phyloP scores from a whole-genome alignment of 2,888 invertebrate genomes.

The Cremastobaeus sp. region DNA sequence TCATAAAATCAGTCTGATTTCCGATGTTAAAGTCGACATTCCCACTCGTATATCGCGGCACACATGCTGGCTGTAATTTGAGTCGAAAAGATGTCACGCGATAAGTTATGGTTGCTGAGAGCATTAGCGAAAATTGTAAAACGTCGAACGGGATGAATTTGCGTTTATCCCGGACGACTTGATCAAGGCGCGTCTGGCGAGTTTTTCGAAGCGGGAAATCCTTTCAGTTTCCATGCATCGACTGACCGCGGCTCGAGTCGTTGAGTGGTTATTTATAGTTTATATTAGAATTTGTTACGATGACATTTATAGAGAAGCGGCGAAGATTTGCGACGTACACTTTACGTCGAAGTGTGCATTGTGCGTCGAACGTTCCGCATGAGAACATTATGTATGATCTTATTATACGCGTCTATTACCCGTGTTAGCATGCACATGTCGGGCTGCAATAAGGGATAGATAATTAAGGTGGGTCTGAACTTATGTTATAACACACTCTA shows the following conservation, averaged over 20 bases:
- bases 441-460: slow-evolving; percentile 41
- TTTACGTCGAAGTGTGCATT: slow-evolving; percentile 36
- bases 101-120: slow-evolving; percentile 44
- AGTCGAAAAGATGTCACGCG: slow-evolving; percentile 42
- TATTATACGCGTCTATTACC: slow-evolving; percentile 56
- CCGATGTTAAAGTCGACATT: neutral
- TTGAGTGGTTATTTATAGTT: slow-evolving; percentile 59
- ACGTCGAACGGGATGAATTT: slow-evolving; percentile 49
- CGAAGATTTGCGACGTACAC: slow-evolving; percentile 61
- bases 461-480: slow-evolving; percentile 38
- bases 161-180: slow-evolving; percentile 45
- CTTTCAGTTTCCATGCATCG: slow-evolving; percentile 28
- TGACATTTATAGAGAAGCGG: slow-evolving; percentile 55
- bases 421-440: slow-evolving; percentile 28
- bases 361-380: slow-evolving; percentile 59
- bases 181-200: too few relatives aligned
- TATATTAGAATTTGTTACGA: slow-evolving; percentile 61
- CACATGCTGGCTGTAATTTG: neutral
- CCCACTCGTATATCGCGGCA: neutral
- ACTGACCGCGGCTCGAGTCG: slow-evolving; percentile 42
- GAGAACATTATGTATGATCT: slow-evolving; percentile 51
- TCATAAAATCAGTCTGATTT: neutral
- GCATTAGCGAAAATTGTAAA: slow-evolving; percentile 53
- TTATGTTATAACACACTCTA: slow-evolving; percentile 24
- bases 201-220: slow-evolving; percentile 51